Percentiles rank a stretch among this genome's conserved stretches.
phyloP scores from a whole-genome alignment of 2,113 vertebrate genomes.

The Egretta garzetta region DNA sequence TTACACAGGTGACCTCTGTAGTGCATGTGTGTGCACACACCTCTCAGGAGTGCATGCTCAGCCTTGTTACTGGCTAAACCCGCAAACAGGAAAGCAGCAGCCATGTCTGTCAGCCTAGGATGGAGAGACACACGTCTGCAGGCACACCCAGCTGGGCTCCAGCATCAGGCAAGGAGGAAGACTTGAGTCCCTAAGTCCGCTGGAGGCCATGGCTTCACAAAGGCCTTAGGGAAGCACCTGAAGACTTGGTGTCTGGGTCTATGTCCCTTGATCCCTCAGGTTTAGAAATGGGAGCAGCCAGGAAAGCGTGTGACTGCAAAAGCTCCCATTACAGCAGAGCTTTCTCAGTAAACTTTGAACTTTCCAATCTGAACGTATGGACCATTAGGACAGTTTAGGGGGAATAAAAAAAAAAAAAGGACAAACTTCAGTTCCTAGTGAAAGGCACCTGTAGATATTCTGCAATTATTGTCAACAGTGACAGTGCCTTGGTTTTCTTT shows the following conservation, averaged over 20 bases:
- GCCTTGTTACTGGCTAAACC: neutral
- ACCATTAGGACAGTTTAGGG: neutral
- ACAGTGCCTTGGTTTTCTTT: neutral
- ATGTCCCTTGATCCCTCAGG: neutral
- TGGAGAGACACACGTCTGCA: neutral
- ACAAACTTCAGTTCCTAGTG: neutral
- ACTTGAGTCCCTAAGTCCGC: neutral
- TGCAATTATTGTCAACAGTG: neutral
- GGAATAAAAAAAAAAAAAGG: fast-evolving
- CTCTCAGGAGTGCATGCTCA: neutral
- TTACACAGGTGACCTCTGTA: neutral
- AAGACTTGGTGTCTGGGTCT: neutral
- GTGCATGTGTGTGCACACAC: neutral
- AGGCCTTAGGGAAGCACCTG: neutral
- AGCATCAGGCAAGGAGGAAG: neutral
- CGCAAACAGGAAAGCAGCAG: neutral
- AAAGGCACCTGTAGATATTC: neutral
- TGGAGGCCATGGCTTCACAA: neutral
- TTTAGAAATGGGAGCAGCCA: neutral
- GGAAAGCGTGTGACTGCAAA: neutral
- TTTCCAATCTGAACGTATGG: neutral
- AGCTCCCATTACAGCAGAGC: neutral
- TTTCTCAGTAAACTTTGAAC: neutral
- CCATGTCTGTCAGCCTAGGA: neutral
- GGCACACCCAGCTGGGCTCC: fast-evolving